phyloP scores from a whole-genome alignment of 1,140 invertebrate genomes.

The Heliconius nattereri region DNA sequence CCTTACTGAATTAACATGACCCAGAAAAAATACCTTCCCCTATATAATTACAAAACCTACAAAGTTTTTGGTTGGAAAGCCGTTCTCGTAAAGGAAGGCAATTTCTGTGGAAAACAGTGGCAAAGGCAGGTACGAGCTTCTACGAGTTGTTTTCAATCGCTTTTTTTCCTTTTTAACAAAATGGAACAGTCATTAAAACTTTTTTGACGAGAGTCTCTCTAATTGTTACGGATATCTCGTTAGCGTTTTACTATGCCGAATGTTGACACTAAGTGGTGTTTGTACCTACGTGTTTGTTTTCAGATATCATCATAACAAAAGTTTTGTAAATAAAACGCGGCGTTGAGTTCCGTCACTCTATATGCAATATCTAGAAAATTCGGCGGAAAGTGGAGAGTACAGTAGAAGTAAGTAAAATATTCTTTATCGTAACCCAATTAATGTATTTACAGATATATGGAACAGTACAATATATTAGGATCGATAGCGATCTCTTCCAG shows the following conservation, averaged over 20 bases:
- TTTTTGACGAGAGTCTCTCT: constrained; percentile 58
- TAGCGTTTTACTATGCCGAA: constrained; percentile 43
- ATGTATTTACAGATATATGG: no score
- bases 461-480: no score
- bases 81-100: constrained; percentile 29
- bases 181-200: constrained; percentile 66
- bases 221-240: constrained; percentile 68
- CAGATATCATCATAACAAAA: neutral
- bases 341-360: no score
- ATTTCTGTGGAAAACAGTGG: constrained; percentile 35
- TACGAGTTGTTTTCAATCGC: constrained; percentile 58
- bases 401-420: no score
- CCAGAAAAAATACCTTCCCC: constrained; percentile 32
- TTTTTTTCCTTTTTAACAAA: constrained; percentile 54
- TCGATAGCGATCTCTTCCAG: no score
- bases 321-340: no score
- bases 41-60: constrained; percentile 38
- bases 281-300: constrained; percentile 15
- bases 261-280: constrained; percentile 36
- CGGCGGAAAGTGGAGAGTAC: no score
- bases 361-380: no score
- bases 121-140: constrained; percentile 35
- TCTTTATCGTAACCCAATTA: no score
- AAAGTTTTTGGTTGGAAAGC: constrained; percentile 34
- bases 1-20: constrained; percentile 29